Evolutionary conservation across 2,797 vertebrate genomes (phyloP).

Genomic region (Pristis pectinata): DNA sequence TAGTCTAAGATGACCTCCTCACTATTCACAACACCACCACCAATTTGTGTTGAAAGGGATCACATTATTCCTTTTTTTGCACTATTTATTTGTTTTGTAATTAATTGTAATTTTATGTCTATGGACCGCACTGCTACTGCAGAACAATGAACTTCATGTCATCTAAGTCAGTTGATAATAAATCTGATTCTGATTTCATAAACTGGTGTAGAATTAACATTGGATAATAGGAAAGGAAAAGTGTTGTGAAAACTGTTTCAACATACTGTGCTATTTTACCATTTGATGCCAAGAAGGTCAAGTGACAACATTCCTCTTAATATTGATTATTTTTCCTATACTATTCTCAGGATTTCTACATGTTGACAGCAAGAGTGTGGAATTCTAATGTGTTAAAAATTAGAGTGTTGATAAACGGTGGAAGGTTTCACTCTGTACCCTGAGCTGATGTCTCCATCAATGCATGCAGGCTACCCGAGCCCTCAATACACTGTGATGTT

Average conservation of each 20-base stretch:
- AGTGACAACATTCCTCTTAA: constrained; percentile 21
- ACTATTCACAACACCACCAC: too few relatives aligned
- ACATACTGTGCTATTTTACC: neutral
- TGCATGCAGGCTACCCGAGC: constrained; percentile 13
- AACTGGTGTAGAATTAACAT: neutral
- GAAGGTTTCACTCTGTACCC: constrained; percentile 28
- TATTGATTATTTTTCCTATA: constrained; percentile 4
- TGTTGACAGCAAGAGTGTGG: constrained; percentile 9
- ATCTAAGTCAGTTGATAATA: too few relatives aligned
- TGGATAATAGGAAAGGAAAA: neutral
- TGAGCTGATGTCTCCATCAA: neutral
- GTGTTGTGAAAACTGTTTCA: neutral
- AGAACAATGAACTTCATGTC: too few relatives aligned
- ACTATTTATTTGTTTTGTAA: too few relatives aligned
- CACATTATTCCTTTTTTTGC: too few relatives aligned
- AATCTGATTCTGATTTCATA: neutral
- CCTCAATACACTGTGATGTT: neutral
- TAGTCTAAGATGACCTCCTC: too few relatives aligned
- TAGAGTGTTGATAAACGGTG: neutral
- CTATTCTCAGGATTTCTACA: constrained; percentile 11
- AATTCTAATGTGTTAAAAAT: constrained; percentile 28
- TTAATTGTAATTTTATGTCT: too few relatives aligned
- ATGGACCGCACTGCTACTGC: too few relatives aligned
- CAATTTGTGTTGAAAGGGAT: too few relatives aligned
- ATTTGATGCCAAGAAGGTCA: neutral